Conservation (phyloP, 2,888 invertebrate genomes). For the Drosophila nigricruria region DNA sequence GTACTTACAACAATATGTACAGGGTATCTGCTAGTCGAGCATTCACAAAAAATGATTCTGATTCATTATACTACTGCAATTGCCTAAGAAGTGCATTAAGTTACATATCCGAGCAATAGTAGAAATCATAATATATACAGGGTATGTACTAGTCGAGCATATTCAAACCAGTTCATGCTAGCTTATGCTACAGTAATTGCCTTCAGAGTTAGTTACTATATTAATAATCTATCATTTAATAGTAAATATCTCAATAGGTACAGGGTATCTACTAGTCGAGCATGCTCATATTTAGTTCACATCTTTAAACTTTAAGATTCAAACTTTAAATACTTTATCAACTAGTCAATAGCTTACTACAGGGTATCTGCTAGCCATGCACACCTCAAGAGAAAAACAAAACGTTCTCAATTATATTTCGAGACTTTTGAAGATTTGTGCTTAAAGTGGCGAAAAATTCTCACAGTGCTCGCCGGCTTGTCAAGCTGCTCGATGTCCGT, state of each 20-base stretch:
- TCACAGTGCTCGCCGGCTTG: conserved; percentile 49
- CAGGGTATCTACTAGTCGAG: conserved; percentile 1
- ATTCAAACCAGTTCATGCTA: too few relatives aligned
- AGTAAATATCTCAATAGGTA: too few relatives aligned
- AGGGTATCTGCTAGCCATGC: conserved; percentile 21
- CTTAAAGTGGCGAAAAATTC: conserved; percentile 73
- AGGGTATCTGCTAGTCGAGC: not conserved
- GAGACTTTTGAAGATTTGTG: conserved; percentile 34
- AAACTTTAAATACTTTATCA: not conserved
- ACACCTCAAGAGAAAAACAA: not conserved
- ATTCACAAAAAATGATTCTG: not conserved
- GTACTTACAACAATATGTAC: too few relatives aligned
- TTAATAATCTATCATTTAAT: not conserved
- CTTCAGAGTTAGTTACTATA: not conserved
- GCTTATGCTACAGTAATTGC: not conserved
- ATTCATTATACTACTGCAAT: not conserved
- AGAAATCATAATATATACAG: not conserved
- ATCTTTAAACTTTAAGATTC: too few relatives aligned
- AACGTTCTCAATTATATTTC: conserved; percentile 23
- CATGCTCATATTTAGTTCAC: not conserved
- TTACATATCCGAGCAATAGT: too few relatives aligned
- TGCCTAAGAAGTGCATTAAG: too few relatives aligned
- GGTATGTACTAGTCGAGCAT: not conserved
- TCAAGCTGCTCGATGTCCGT: conserved; percentile 50
- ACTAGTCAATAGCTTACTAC: fast-evolving